These are phyloP conservation scores for Phyllostomus hastatus DNA, from an alignment of 2,113 vertebrate species.

Conservation along the genomic window DNA sequence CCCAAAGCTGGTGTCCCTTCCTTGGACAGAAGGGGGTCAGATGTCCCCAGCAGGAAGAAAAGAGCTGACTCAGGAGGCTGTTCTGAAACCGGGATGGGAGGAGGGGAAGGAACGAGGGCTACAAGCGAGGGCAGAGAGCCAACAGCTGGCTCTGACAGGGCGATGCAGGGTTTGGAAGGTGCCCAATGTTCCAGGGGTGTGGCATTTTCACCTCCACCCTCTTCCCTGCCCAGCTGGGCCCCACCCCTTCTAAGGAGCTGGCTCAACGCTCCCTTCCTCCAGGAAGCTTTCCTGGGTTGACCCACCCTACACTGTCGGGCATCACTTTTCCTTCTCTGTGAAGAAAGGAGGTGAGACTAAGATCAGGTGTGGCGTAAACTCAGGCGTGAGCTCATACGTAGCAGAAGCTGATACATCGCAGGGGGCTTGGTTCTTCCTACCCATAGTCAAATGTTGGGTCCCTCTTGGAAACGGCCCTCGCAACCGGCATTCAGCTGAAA, in stretches of 20 bases:
- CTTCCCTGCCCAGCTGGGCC: constrained; percentile 1
- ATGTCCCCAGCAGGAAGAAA: background rate
- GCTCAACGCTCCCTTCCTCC: constrained; percentile 35
- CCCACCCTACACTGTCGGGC: background rate
- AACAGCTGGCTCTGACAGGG: constrained; percentile 59
- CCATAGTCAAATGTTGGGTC: background rate
- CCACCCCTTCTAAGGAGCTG: background rate
- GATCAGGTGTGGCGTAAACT: background rate
- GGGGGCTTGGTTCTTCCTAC: background rate
- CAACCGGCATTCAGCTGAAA: background rate
- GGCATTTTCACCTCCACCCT: constrained; percentile 53
- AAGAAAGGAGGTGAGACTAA: background rate
- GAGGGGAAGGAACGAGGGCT: background rate
- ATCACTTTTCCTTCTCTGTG: background rate
- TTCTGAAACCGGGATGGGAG: background rate
- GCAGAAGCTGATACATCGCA: background rate
- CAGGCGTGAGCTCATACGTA: rapidly evolving
- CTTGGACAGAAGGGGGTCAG: background rate
- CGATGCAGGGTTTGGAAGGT: background rate
- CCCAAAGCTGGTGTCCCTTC: background rate
- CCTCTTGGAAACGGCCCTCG: background rate
- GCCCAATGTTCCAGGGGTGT: constrained; percentile 49
- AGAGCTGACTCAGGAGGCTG: constrained; percentile 42
- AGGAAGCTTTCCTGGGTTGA: constrained; percentile 51
- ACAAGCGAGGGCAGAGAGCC: constrained; percentile 21